phyloP scores from a whole-genome alignment of 2,113 vertebrate species.

The Rhinoptilus africanus region DNA sequence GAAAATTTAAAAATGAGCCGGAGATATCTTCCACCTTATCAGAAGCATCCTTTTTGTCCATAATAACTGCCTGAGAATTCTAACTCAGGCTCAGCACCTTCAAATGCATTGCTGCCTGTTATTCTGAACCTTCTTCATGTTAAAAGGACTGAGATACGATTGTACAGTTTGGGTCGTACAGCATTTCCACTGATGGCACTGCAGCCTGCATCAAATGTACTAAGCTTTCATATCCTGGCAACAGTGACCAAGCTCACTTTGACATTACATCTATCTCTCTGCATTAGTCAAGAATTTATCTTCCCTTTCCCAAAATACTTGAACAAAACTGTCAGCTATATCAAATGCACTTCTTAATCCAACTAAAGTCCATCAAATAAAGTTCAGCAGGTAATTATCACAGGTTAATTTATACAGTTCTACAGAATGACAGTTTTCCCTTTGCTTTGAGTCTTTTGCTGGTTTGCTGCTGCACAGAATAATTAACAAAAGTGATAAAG shows the following conservation, averaged over 20 bases:
- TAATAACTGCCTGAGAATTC: too few relatives aligned
- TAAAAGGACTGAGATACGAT: accelerated
- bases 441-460: not conserved
- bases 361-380: not conserved
- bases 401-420: not conserved
- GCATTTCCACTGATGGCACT: not conserved
- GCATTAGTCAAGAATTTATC: not conserved
- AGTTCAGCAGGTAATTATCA: not conserved
- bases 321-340: not conserved
- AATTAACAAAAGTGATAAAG: not conserved
- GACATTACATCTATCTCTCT: accelerated
- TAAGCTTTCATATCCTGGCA: not conserved
- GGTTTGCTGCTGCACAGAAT: not conserved
- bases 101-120: not conserved
- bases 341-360: not conserved
- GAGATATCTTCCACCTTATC: not conserved
- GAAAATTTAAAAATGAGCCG: not conserved
- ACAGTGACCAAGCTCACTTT: not conserved
- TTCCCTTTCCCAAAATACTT: not conserved
- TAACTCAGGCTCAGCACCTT: not conserved
- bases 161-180: too few relatives aligned
- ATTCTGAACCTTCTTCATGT: accelerated
- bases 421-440: not conserved
- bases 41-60: not conserved
- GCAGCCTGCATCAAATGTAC: not conserved